Evolutionary conservation across 2,797 vertebrate species (phyloP).

Genomic region (Microctenopoma lineatum): DNA sequence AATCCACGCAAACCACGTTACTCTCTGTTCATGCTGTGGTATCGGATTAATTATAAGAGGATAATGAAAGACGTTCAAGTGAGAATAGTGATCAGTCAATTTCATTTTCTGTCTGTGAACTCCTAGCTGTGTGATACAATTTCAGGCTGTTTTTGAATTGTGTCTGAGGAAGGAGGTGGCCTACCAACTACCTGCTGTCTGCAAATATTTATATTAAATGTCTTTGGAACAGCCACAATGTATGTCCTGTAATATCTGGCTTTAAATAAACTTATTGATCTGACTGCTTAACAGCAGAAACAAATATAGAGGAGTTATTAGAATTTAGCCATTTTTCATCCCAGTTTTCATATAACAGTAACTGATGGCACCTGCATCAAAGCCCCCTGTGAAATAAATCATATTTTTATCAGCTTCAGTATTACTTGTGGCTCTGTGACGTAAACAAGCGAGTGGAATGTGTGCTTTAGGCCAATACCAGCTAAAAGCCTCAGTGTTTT

Average conservation of each 20-base stretch:
- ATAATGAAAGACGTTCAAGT: neutral
- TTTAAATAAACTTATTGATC: slow-evolving; percentile 14
- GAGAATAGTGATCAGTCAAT: slow-evolving; percentile 8
- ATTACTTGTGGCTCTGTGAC: slow-evolving; percentile 1
- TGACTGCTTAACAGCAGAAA: neutral
- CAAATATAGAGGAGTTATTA: neutral
- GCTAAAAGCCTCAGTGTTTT: slow-evolving; percentile 34
- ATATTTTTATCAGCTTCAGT: neutral
- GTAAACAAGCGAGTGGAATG: slow-evolving; percentile 1
- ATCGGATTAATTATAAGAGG: neutral
- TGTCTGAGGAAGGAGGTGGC: slow-evolving; percentile 13
- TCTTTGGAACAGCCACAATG: neutral
- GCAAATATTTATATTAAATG: neutral
- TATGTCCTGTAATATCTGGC: neutral
- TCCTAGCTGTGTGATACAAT: slow-evolving; percentile 1
- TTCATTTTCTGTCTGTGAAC: neutral
- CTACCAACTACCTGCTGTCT: slow-evolving; percentile 10
- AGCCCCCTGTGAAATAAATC: neutral
- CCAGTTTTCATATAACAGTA: slow-evolving; percentile 1
- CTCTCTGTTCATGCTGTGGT: neutral
- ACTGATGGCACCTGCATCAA: neutral
- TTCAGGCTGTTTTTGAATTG: neutral
- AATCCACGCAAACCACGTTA: neutral
- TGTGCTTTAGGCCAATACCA: slow-evolving; percentile 1
- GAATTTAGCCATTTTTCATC: slow-evolving; percentile 1